These are phyloP conservation scores for Gobio occitaniae DNA, from an alignment of 2,797 vertebrate species.

Conservation along the genomic window DNA sequence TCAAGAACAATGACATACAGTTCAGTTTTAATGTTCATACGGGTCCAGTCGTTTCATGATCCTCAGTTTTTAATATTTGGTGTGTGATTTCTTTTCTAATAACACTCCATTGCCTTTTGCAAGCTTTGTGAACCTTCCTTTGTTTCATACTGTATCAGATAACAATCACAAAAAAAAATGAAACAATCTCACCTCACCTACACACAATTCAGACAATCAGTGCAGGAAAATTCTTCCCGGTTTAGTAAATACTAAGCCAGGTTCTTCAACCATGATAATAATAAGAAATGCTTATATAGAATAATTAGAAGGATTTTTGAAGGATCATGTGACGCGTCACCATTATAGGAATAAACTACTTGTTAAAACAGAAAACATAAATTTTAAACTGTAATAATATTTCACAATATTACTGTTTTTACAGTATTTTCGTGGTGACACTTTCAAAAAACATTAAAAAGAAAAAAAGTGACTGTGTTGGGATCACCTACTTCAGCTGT, in stretches of 20 bases:
- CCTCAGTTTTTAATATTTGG: not conserved
- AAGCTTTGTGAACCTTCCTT: not conserved
- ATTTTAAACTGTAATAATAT: not conserved
- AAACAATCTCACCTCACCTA: not conserved
- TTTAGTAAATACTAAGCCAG: not conserved
- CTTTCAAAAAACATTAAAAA: not conserved
- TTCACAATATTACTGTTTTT: not conserved
- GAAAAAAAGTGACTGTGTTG: not conserved
- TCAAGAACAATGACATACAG: slow-evolving; percentile 60
- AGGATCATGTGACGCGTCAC: not conserved
- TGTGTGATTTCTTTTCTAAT: slow-evolving; percentile 13
- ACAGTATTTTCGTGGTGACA: not conserved
- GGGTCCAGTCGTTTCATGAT: not conserved
- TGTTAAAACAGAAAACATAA: not conserved
- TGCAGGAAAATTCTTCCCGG: not conserved
- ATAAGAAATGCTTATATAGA: not conserved
- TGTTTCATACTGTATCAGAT: slow-evolving; percentile 33
- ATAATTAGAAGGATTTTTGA: not conserved
- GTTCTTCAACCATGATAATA: not conserved
- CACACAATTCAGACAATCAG: slow-evolving; percentile 15
- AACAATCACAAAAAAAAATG: slow-evolving; percentile 20
- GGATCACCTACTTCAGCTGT: not conserved
- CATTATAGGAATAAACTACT: not conserved
- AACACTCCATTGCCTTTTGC: slow-evolving; percentile 7
- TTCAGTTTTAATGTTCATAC: not conserved